These are phyloP conservation scores for Enteromius treurensis DNA, from an alignment of 2,797 vertebrate species.

Conservation along the genomic window DNA sequence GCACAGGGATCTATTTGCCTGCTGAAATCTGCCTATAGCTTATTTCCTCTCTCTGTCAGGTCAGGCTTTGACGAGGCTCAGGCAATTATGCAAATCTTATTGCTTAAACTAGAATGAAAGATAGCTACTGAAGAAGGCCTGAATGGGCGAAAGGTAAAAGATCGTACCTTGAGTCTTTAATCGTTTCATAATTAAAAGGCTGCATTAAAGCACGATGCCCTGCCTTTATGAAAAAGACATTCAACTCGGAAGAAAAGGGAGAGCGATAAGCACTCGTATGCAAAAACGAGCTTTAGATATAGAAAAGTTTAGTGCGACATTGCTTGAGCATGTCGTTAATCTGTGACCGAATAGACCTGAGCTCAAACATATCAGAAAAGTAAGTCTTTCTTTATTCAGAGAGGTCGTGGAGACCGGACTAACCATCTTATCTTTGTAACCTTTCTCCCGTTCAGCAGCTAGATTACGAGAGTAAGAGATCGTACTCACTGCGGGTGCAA, in stretches of 20 bases:
- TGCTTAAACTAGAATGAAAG: conserved; percentile 61
- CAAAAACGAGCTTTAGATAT: conserved; percentile 39
- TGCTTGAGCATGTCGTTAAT: conserved; percentile 37
- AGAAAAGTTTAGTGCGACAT: conserved; percentile 42
- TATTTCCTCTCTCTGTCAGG: conserved; percentile 44
- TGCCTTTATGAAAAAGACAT: conserved; percentile 49
- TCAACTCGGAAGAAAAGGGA: conserved; percentile 45
- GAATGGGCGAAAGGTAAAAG: conserved; percentile 58
- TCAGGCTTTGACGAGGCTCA: conserved; percentile 55
- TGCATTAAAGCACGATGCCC: conserved; percentile 47
- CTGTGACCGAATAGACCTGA: conserved; percentile 28
- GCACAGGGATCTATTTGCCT: conserved; percentile 50
- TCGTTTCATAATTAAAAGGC: conserved; percentile 54
- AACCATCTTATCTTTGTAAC: conserved; percentile 30
- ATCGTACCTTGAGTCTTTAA: conserved; percentile 54
- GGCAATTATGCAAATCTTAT: conserved; percentile 63
- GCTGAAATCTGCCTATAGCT: conserved; percentile 53
- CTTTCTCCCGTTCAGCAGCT: conserved; percentile 79
- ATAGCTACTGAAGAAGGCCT: conserved; percentile 46
- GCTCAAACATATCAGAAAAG: conserved; percentile 40
- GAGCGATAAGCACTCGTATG: conserved; percentile 40
- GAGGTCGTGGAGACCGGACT: conserved; percentile 3
- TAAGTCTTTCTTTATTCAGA: conserved; percentile 42
- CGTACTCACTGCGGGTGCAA: conserved; percentile 90
- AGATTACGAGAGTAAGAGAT: conserved; percentile 92